Base-by-base conservation (phyloP, 2,113 vertebrate genomes). In the Raja brachyura region DNA sequence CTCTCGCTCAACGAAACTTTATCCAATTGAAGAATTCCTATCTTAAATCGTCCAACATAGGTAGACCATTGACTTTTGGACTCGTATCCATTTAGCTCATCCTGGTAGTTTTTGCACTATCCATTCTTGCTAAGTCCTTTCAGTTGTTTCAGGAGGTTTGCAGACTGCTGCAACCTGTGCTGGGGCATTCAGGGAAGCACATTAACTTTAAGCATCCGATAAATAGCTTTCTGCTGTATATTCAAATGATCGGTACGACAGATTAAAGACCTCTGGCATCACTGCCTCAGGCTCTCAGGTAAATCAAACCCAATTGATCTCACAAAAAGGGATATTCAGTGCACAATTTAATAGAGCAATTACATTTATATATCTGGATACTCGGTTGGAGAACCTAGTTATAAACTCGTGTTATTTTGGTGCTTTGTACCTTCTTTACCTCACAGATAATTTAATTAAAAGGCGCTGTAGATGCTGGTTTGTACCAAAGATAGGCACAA, bases 221-320 rank as follows among this genome's bases (percentile, higher is more conserved):
- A 48, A 5, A 56, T 85, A 59, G 25, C 13, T 59, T 85, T n/a
- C 54, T 85, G 81, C 22, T 85, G 25, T 22, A 25, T 28, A 59
- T n/a, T 85, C 54, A 59, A 85, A 85, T n/a, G 54, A 22, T 13
- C 56, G 56, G 13, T 54, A 22, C 48, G 10, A 59, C 9, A 85
- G 9, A 66, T 48, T 85, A 28, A 28, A 85, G 54, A 22, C 11
- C 81, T 85, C 0, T 59, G 22, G 22, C 81, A 85, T n/a, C 59
- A 56, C 56, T 85, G 54, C 20, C 25, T 59, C 22, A 48, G 39
- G 39, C 39, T 48, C 39, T 1, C 39, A 48, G 56, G 54, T 61
- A 25, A 83, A 83, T 59, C 79, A 83, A 85, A 85, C 59, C 77
- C 81, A 85, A 85, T 5, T 85, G 54, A 59, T 59, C 56, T 59